These are phyloP conservation scores for Nycticryphes semicollaris DNA, from an alignment of 2,113 vertebrate genomes.

Conservation along the genomic window DNA sequence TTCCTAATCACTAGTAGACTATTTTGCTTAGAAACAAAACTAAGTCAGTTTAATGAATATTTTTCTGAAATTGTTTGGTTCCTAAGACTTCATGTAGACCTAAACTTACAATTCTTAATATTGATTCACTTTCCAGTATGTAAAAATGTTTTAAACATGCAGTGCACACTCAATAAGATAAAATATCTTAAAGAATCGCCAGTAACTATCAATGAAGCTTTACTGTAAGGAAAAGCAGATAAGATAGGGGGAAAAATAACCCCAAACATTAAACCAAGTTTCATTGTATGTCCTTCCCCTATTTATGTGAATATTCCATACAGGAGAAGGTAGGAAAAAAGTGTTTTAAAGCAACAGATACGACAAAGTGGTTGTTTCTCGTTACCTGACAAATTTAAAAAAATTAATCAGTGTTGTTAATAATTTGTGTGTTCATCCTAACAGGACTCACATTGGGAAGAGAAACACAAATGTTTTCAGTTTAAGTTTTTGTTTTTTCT, in stretches of 20 bases:
- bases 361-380: neutral
- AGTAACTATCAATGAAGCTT: neutral
- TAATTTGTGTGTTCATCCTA: neutral
- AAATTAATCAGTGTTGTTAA: neutral
- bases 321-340: neutral
- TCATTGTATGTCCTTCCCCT: neutral
- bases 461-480: neutral
- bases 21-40: neutral
- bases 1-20: neutral
- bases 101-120: neutral
- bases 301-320: accelerated
- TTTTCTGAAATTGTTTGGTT: neutral
- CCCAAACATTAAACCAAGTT: neutral
- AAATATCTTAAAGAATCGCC: neutral
- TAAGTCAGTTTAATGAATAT: neutral
- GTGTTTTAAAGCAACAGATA: neutral
- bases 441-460: neutral
- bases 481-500: neutral
- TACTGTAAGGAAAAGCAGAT: neutral
- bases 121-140: neutral
- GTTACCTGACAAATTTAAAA: neutral
- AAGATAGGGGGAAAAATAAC: neutral
- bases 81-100: neutral
- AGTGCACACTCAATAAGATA: neutral
- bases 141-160: neutral